A percentile compares a stretch with the other conserved stretches of the same genome.
phyloP scores from a whole-genome alignment of 1,140 invertebrate species.

The Caenorhabditis latens region DNA sequence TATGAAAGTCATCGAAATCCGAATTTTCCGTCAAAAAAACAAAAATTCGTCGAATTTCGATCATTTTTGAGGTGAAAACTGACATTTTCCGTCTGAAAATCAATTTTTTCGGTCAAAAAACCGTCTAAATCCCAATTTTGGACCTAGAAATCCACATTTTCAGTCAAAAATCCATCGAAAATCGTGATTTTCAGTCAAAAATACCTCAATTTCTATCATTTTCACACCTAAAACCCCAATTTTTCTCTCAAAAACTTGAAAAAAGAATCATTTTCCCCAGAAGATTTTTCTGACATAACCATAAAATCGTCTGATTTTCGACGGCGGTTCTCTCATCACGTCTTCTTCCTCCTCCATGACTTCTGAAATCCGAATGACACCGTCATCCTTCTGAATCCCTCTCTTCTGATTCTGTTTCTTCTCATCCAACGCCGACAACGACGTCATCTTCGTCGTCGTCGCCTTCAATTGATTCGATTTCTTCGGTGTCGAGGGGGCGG shows the following conservation, averaged over 20 bases:
- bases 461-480: background rate
- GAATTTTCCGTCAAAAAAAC: too few relatives aligned
- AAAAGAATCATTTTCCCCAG: constrained; percentile 12
- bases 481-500: background rate
- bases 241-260: too few relatives aligned
- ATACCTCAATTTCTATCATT: too few relatives aligned
- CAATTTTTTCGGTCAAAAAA: too few relatives aligned
- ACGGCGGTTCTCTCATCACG: constrained; percentile 51
- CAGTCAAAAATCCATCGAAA: background rate
- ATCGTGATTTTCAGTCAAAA: background rate
- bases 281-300: constrained; percentile 44
- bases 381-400: too few relatives aligned
- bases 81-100: too few relatives aligned
- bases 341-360: background rate
- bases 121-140: too few relatives aligned
- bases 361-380: constrained; percentile 17
- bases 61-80: background rate
- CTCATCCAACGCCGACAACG: constrained; percentile 41
- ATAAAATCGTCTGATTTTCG: constrained; percentile 56
- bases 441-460: constrained; percentile 36
- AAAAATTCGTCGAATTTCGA: too few relatives aligned
- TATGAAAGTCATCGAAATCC: too few relatives aligned
- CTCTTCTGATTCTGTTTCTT: background rate
- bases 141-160: background rate
- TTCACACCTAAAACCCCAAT: too few relatives aligned